Evolutionary conservation across 1,140 invertebrate genomes (phyloP).

Genomic region (Meteorus sp.): DNA sequence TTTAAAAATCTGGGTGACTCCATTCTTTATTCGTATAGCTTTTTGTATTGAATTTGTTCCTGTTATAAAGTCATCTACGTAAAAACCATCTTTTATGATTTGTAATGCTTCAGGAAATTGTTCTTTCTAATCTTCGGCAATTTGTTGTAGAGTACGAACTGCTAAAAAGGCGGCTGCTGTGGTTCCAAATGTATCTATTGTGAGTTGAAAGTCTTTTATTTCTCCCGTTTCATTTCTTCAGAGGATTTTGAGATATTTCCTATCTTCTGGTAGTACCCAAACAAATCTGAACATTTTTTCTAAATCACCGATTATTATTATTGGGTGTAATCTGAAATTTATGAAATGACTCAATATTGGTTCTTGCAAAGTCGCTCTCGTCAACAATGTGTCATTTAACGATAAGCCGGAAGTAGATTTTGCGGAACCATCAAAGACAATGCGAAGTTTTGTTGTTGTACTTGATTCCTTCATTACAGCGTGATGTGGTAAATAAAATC

Average conservation of each 20-base stretch:
- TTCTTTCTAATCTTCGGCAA: conserved; percentile 38
- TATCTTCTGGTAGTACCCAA: conserved; percentile 32
- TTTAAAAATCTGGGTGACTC: conserved; percentile 37
- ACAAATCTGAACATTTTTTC: conserved; percentile 51
- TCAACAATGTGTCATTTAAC: neutral
- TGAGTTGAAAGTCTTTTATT: conserved; percentile 21
- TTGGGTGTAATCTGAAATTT: conserved; percentile 31
- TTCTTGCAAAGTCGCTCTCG: conserved; percentile 10
- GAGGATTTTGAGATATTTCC: conserved; percentile 43
- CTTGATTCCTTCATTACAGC: conserved; percentile 34
- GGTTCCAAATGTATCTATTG: conserved; percentile 31
- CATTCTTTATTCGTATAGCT: conserved; percentile 18
- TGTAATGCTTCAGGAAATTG: conserved; percentile 35
- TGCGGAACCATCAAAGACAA: conserved; percentile 39
- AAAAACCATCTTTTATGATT: conserved; percentile 39
- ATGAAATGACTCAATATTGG: conserved; percentile 33
- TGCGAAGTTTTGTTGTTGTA: conserved; percentile 31
- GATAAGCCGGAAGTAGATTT: conserved; percentile 20
- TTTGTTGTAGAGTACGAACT: conserved; percentile 32
- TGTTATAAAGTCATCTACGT: conserved; percentile 44
- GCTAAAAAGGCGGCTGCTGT: conserved; percentile 30
- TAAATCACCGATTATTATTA: conserved; percentile 42
- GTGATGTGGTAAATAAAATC: conserved; percentile 36
- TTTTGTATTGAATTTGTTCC: conserved; percentile 24
- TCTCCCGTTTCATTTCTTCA: conserved; percentile 33